phyloP scores from a whole-genome alignment of 2,113 vertebrate genomes.

The Hiodon alosoides region DNA sequence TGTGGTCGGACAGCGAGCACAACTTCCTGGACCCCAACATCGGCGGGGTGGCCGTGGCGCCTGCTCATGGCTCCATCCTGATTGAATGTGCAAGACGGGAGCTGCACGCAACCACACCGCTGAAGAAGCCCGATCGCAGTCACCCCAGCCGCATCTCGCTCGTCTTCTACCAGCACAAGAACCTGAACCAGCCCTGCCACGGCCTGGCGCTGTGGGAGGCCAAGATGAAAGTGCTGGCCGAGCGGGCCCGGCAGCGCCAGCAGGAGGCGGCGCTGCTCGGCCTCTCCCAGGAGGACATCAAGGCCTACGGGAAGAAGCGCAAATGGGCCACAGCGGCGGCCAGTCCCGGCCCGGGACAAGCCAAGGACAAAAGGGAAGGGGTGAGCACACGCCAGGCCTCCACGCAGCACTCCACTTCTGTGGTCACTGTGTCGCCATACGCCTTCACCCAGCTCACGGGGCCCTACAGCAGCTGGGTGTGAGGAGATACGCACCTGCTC shows the following conservation, averaged over 20 bases:
- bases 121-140: conserved; percentile 89
- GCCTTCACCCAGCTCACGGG: conserved; percentile 96
- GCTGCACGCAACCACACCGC: conserved; percentile 91
- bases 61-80: conserved; percentile 87
- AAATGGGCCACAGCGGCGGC: conserved; percentile 75
- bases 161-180: conserved; percentile 99
- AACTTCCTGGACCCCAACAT: conserved; percentile 97
- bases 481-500: conserved; percentile 41
- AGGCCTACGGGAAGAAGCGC: conserved; percentile 86
- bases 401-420: conserved; percentile 78
- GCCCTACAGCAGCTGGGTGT: conserved; percentile 93
- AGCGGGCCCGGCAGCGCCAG: conserved; percentile 77
- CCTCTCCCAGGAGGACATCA: conserved; percentile 80
- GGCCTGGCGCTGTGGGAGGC: conserved; percentile 94
- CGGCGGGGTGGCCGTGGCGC: conserved; percentile 89
- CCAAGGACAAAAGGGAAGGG: conserved; percentile 63
- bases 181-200: conserved; percentile 93
- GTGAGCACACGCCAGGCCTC: conserved; percentile 78
- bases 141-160: conserved; percentile 96
- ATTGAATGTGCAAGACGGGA: conserved; percentile 92
- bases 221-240: conserved; percentile 94
- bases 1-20: conserved; percentile 96
- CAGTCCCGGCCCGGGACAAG: conserved; percentile 67
- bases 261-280: conserved; percentile 87
- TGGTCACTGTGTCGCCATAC: conserved; percentile 90